phyloP scores from a whole-genome alignment of 1,140 invertebrate species.

The Callitettix versicolor region DNA sequence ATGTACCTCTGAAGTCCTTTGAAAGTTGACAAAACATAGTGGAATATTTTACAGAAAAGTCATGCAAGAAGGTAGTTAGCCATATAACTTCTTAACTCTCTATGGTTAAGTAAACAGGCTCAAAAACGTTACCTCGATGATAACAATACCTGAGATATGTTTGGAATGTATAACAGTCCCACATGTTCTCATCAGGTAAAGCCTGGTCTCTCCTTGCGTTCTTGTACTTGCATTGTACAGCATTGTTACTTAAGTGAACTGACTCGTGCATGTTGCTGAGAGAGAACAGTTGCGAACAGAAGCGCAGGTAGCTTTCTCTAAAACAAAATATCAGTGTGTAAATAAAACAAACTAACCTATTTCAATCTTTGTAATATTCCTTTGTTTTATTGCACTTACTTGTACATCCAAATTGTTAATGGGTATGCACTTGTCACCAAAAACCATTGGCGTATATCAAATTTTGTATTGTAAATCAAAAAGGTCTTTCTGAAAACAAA shows the following conservation, averaged over 20 bases:
- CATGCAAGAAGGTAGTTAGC: no score
- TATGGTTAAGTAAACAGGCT: no score
- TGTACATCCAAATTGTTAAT: slow-evolving; percentile 87
- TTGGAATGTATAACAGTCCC: slow-evolving; percentile 69
- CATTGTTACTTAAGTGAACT: slow-evolving; percentile 87
- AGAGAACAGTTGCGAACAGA: slow-evolving; percentile 84
- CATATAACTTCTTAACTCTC: no score
- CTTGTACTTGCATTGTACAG: slow-evolving; percentile 83
- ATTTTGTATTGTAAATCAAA: slow-evolving; percentile 82
- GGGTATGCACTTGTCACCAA: slow-evolving; percentile 82
- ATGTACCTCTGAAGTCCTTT: no score
- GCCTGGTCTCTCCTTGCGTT: slow-evolving; percentile 64
- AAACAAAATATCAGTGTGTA: slow-evolving; percentile 10
- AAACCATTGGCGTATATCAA: slow-evolving; percentile 90
- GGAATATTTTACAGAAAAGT: no score
- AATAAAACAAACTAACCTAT: no score
- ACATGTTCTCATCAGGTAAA: slow-evolving; percentile 61
- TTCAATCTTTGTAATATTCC: no score
- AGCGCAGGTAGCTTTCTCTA: slow-evolving; percentile 80
- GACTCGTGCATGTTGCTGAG: slow-evolving; percentile 86
- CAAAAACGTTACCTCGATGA: no score
- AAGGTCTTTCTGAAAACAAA: slow-evolving; percentile 62
- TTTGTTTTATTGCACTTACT: slow-evolving; percentile 38
- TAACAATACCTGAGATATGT: slow-evolving; percentile 47
- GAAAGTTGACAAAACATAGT: no score